These are phyloP conservation scores for Catocala fraxini DNA, from an alignment of 2,888 invertebrate species.

Conservation along the genomic window DNA sequence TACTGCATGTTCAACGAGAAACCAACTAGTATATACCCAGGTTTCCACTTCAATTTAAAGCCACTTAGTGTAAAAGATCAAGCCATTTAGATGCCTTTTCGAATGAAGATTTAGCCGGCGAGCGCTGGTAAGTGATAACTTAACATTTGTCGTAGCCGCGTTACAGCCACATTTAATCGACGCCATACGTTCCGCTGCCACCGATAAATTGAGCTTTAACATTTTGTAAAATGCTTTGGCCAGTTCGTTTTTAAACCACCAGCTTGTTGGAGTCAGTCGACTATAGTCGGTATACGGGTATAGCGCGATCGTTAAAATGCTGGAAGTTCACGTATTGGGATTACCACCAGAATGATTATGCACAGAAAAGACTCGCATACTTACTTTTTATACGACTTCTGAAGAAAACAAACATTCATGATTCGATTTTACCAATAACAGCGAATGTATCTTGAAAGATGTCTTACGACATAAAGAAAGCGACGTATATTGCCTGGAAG, in stretches of 20 bases:
- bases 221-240: slow-evolving; percentile 44
- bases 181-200: slow-evolving; percentile 53
- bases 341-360: not conserved
- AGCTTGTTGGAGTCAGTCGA: not conserved
- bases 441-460: too few species aligned
- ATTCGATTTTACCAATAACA: too few species aligned
- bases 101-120: slow-evolving; percentile 43
- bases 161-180: slow-evolving; percentile 53
- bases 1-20: too few species aligned
- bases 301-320: too few species aligned
- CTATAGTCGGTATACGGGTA: not conserved
- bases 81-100: slow-evolving; percentile 25
- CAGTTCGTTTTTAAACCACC: slow-evolving; percentile 33
- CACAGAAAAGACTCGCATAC: too few species aligned
- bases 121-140: slow-evolving; percentile 48
- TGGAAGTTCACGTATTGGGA: slow-evolving; percentile 1
- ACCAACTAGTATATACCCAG: not conserved
- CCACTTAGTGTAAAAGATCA: slow-evolving; percentile 25
- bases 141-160: slow-evolving; percentile 52
- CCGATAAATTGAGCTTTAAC: slow-evolving; percentile 58
- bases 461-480: too few species aligned
- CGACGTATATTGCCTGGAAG: too few species aligned
- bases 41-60: slow-evolving; percentile 2
- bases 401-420: too few species aligned
- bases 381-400: too few species aligned